Base-by-base conservation (phyloP, 2,888 invertebrate species). In the Blastobasis adustella region DNA sequence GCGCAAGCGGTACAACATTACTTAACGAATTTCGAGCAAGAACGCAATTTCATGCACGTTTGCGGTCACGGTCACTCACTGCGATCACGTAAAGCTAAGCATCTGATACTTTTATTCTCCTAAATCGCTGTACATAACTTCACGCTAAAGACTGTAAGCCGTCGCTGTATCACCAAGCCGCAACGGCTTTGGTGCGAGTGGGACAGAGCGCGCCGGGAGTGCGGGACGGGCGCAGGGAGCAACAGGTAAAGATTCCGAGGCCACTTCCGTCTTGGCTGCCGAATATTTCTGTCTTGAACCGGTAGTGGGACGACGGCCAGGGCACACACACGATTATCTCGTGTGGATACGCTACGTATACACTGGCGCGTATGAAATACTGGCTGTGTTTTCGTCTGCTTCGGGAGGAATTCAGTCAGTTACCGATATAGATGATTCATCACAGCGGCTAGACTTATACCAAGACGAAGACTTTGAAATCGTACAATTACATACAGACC, bases 211-310 rank as follows among this genome's bases (percentile, higher is more conserved):
- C 72, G 67, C 66, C 64, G 72, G 73, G 77, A 73, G 72, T 62
- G 78, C 70, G 74, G 79, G 68, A 73, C 79, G 82, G 81, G 82
- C 75, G 84, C 83, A 86, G 85, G 87, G 88, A 87, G 87, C 87
- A 87, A 88, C 88, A 87, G 88, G 87, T 87, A 88, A 87, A 86
- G 88, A 88, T 88, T 87, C 87, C 87, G 88, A 88, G 87, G 87
- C 85, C 86, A 88, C 87, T 88, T 88, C 88, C 88, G 88, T 86
- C 87, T 88, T 87, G 81, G 87, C 87, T 84, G 88, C 86, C 88
- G 87, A 88, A 88, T 88, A 88, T 88, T 87, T 87, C 84, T 87
- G 87, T 87, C 82, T 84, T 81, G 79, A 87, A 88, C 88, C 88
- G 88, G 88, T 88, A 87, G 88, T 88, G 85, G 85, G 86, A 78